Percentiles rank a stretch among this genome's conserved stretches.
These are phyloP conservation scores for Acanthornis magna DNA, from an alignment of 2,797 vertebrate species.

Conservation along the genomic window DNA sequence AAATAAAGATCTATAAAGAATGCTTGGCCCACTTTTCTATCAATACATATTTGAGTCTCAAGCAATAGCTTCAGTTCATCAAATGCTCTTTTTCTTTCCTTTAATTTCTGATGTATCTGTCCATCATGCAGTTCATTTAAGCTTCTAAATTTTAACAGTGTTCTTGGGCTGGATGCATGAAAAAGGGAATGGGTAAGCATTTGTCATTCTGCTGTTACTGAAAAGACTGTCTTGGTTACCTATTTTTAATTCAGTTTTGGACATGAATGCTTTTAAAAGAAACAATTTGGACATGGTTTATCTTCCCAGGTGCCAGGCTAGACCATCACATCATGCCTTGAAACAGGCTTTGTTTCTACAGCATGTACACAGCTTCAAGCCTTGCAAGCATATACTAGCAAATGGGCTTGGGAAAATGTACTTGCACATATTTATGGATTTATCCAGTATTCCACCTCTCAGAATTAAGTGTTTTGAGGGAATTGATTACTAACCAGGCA, in stretches of 20 bases:
- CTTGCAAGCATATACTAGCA: background rate
- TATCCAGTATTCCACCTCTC: background rate
- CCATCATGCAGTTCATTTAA: background rate
- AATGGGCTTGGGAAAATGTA: background rate
- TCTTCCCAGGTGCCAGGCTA: background rate
- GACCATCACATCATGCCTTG: background rate
- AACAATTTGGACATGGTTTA: background rate
- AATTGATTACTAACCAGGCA: background rate
- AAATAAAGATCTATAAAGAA: background rate
- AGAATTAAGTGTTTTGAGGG: background rate
- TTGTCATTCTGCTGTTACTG: background rate
- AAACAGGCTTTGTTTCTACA: background rate
- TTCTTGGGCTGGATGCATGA: background rate
- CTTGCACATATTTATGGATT: background rate
- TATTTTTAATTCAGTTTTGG: conserved; percentile 1
- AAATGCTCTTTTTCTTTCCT: background rate
- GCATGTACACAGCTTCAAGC: background rate
- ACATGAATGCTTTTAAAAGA: conserved; percentile 4
- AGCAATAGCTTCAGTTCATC: background rate
- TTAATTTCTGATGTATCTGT: conserved; percentile 14
- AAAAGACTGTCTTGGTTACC: background rate
- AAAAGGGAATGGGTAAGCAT: background rate
- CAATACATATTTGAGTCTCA: background rate
- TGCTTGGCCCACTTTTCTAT: background rate
- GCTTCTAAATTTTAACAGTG: conserved; percentile 37